Base-by-base conservation (phyloP, 1,140 invertebrate species). In the Drosophila kepulauana region DNA sequence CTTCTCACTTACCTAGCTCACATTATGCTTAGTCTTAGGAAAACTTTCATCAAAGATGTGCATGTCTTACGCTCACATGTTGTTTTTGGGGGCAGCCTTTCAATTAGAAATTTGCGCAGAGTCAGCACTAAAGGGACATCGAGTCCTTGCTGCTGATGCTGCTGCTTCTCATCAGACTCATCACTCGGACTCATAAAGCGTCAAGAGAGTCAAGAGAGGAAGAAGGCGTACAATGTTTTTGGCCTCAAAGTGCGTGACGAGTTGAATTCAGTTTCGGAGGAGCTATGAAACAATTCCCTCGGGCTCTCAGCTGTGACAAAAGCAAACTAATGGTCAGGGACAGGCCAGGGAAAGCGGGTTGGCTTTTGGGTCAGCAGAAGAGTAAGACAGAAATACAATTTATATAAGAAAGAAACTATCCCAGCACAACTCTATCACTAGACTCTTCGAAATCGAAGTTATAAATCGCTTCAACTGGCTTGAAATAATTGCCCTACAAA, bases 61-160 rank as follows among this genome's bases (percentile, higher is more conserved):
- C 20, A 30, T 46, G 56, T 65, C 45, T 38, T 10, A 10, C 16
- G 6, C 43, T 72, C 61, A 65, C 68, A 74, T 85, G 78, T 56
- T 35, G 38, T 25, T 25, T 4, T 25, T 25, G 20, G 20, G 20
- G 46, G 15, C 16, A 16, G 52, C 16, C 57, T 76, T 84, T 84
- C 81, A 86, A 85, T 86, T 85, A 85, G 75, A 86, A 81, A 66
- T 71, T 75, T 67, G 52, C 63, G 70, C 75, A 46, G 54, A 58
- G 66, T 69, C 59, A 75, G 82, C 82, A 81, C 82, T 85, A 85
- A 85, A 72, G 82, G 79, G 82, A 85, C 82, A 69, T 43, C 16
- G 16, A n/a, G 7, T 49, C 30, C 30, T 33, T 33, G 30, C 6
- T 33, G 35, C 15, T n/a, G 7, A 1, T 48, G 10, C 46, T 56